Evolutionary conservation across 2,888 invertebrate species (phyloP).

Genomic region (Beris morrisii): DNA sequence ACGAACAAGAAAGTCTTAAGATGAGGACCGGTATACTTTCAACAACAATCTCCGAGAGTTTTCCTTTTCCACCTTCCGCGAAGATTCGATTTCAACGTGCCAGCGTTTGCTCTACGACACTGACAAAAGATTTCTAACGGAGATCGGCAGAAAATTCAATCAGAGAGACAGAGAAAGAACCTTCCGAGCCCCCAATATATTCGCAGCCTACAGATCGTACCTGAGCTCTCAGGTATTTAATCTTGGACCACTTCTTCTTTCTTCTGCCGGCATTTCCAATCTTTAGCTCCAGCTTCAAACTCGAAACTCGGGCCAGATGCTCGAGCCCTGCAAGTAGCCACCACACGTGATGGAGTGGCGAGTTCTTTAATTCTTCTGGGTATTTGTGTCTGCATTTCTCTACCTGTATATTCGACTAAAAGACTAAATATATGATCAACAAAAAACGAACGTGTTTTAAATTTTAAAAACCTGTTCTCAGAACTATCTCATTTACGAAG

Average conservation of each 20-base stretch:
- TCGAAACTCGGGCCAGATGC: conserved; percentile 28
- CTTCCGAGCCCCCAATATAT: too few relatives aligned
- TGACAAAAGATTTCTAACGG: too few relatives aligned
- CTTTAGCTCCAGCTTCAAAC: not conserved
- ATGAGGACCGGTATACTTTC: not conserved
- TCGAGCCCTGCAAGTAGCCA: conserved; percentile 25
- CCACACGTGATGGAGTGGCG: conserved; percentile 27
- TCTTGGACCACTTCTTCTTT: conserved; percentile 29
- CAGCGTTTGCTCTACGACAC: too few relatives aligned
- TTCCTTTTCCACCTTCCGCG: not conserved
- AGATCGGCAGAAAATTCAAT: too few relatives aligned
- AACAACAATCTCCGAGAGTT: conserved; percentile 20
- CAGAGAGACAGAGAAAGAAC: too few relatives aligned
- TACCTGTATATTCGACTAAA: conserved; percentile 14
- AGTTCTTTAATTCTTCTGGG: conserved; percentile 28
- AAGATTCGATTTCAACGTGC: too few relatives aligned
- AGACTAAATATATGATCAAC: conserved; percentile 16
- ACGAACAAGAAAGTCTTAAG: conserved; percentile 19
- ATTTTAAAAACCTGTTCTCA: conserved; percentile 36
- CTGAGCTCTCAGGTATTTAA: conserved; percentile 36
- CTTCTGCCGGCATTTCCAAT: not conserved
- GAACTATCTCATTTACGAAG: conserved; percentile 38
- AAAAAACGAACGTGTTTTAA: conserved; percentile 36
- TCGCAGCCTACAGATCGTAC: conserved; percentile 25
- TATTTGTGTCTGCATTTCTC: conserved; percentile 26